Conservation (phyloP, 2,797 vertebrate species). For the Menidia menidia region DNA sequence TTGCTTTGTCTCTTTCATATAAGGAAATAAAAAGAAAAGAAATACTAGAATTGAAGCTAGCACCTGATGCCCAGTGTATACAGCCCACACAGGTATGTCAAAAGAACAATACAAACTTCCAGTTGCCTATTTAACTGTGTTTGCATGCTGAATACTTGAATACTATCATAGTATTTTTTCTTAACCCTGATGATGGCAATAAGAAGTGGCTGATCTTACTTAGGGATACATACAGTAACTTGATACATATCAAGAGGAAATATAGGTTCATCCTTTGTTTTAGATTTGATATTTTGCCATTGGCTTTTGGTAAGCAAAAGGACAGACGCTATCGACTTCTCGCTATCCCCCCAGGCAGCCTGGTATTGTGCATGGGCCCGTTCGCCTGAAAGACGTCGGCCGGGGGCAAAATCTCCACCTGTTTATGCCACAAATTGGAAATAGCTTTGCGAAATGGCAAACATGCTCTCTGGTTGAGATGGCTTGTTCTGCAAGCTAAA, state of each 20-base stretch:
- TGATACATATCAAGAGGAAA: neutral
- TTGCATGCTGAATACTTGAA: too few species aligned
- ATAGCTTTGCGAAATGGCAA: constrained; percentile 8
- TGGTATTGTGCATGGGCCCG: neutral
- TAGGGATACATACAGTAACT: neutral
- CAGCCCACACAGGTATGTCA: neutral
- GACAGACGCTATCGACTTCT: neutral
- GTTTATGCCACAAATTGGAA: constrained; percentile 10
- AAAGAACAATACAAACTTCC: neutral
- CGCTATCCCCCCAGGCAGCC: neutral
- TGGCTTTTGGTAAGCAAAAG: neutral
- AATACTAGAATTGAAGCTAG: neutral
- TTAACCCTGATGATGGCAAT: neutral
- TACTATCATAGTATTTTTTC: neutral
- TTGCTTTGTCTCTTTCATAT: neutral
- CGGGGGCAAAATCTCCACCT: neutral
- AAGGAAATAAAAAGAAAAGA: neutral
- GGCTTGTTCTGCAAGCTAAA: neutral
- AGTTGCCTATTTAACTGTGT: neutral
- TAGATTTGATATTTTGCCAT: neutral
- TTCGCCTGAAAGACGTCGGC: neutral
- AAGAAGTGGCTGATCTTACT: neutral
- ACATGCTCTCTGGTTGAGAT: neutral
- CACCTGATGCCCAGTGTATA: neutral
- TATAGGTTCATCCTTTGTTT: neutral